Base-by-base conservation (phyloP, 2,888 invertebrate genomes). In the Adineta ricciae region DNA sequence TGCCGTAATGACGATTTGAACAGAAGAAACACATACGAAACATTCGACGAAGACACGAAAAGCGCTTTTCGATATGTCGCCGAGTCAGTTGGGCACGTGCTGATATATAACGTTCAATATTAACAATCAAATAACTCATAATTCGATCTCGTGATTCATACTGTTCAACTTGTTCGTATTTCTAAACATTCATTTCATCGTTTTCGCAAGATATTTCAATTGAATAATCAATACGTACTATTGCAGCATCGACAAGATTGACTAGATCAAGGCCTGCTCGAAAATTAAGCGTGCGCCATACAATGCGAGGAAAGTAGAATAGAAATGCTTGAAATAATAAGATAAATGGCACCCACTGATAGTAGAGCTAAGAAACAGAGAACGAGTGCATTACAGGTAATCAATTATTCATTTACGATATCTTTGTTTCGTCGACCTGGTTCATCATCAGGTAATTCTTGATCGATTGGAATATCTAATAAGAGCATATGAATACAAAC, bases 241-340 rank as follows among this genome's bases (percentile, higher is more conserved):
- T 83, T 8, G 85, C 85, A 14, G 85, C 85, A 49, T 85, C 85
- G 14, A 85, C 85, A 36, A 85, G 78, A 73, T 85, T 85, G 16
- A 85, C 82, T 54, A 85, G n/a, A 56, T 85, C 85, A 32, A 85
- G 84, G 24, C 85, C 85, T 46, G 83, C 72, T 50, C 41, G 72
- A 14, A 85, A 41, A 50, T 85, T 85, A 8, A 85, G 32, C 49
- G 85, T 85, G n/a, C 85, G 85, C 85, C 85, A 85, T 19, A 85
- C 83, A 36, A 85, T 84, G 11, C 85, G 83, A 24, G 85, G 85
- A 50, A 85, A 83, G 24, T 85, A 85, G 78, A 83, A 85, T 56
- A 85, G 49, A 46, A 85, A 83, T n/a, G 85, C 85, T 84, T 85
- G 85, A 84, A 85, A 85, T 49, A 85, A 84, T n/a, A 85, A 72